These are phyloP conservation scores for Phengaris arion DNA, from an alignment of 2,888 invertebrate species.

Conservation along the genomic window DNA sequence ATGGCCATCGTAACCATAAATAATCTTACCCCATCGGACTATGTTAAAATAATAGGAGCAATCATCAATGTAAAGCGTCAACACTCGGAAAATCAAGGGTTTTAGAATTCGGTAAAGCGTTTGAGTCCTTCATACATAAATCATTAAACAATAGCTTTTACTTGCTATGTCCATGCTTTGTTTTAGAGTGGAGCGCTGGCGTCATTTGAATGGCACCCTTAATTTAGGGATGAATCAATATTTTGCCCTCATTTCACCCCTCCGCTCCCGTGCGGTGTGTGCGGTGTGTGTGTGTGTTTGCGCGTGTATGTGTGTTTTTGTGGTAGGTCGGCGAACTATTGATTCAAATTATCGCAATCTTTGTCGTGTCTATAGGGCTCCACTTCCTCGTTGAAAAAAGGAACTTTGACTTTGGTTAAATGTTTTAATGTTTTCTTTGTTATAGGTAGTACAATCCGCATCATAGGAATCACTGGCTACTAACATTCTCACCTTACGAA, in stretches of 20 bases:
- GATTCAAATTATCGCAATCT: slow-evolving; percentile 47
- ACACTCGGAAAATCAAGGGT: slow-evolving; percentile 11
- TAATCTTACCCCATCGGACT: no score
- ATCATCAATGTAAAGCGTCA: neutral
- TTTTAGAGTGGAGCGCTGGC: slow-evolving; percentile 25
- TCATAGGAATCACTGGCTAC: no score
- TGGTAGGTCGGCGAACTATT: slow-evolving; percentile 56
- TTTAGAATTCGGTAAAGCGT: neutral
- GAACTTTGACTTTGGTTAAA: neutral
- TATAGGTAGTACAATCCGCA: neutral
- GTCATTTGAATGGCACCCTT: slow-evolving; percentile 38
- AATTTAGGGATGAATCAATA: slow-evolving; percentile 59
- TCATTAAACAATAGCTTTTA: neutral
- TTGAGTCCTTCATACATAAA: neutral
- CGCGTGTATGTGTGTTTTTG: slow-evolving; percentile 44
- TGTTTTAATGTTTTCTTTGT: neutral
- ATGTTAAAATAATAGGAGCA: neutral
- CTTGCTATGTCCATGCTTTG: slow-evolving; percentile 3
- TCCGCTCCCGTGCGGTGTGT: slow-evolving; percentile 43
- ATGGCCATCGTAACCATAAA: no score
- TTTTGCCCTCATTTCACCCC: slow-evolving; percentile 51
- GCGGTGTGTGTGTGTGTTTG: slow-evolving; percentile 42
- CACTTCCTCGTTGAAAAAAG: neutral
- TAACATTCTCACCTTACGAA: neutral
- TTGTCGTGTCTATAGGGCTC: neutral